A percentile compares a stretch with the other conserved stretches of the same genome.
Evolutionary conservation across 2,113 vertebrate species (phyloP).

Genomic region (Mungos mungo): DNA sequence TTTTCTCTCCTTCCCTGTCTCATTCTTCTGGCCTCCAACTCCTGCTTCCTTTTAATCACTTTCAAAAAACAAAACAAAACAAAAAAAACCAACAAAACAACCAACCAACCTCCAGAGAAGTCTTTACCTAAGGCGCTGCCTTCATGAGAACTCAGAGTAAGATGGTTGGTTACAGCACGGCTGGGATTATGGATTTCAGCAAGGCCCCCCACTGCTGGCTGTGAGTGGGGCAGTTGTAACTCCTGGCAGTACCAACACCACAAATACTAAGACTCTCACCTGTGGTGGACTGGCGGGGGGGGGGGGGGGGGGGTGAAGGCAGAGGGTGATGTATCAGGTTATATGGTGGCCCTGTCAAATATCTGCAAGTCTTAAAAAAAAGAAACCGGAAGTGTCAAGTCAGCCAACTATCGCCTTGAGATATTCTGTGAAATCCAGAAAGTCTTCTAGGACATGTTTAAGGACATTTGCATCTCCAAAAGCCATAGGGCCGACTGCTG

Average conservation of each 20-base stretch:
- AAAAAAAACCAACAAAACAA: neutral
- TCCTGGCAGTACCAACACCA: neutral
- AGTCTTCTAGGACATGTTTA: neutral
- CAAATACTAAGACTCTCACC: neutral
- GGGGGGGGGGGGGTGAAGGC: too few relatives aligned
- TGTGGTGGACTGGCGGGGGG: neutral
- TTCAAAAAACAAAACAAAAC: neutral
- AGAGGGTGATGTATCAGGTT: neutral
- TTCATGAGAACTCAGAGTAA: neutral
- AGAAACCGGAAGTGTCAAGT: neutral
- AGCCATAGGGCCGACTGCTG: neutral
- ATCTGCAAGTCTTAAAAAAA: neutral
- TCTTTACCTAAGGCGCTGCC: neutral
- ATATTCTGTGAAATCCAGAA: neutral
- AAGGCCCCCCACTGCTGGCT: neutral
- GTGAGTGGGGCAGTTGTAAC: neutral
- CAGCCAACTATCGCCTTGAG: neutral
- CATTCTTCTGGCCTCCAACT: neutral
- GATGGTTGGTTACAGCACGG: neutral
- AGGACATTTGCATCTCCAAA: neutral
- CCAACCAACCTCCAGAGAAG: neutral
- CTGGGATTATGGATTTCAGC: neutral
- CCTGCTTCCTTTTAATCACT: neutral
- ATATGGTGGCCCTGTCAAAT: neutral
- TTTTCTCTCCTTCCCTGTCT: neutral